phyloP scores from a whole-genome alignment of 2,113 vertebrate genomes.

The Herpailurus yagouaroundi region DNA sequence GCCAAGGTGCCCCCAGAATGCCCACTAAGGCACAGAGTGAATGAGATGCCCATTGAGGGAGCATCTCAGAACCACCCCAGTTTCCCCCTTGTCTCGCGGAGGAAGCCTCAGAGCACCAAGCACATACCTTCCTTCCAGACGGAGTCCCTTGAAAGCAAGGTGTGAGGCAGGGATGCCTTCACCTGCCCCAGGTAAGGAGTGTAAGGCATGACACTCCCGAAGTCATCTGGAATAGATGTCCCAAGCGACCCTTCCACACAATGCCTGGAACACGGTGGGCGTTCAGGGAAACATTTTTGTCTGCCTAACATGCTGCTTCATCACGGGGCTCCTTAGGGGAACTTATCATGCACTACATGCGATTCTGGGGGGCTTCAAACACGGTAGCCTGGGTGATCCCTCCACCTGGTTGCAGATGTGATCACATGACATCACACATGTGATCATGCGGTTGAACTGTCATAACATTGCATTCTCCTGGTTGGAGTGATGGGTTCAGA shows the following conservation, averaged over 20 bases:
- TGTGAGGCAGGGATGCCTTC: neutral
- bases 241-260: neutral
- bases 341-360: rapidly evolving
- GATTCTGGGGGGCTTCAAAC: neutral
- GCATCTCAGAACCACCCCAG: no score
- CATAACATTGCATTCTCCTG: neutral
- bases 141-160: neutral
- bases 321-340: neutral
- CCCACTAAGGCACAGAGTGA: neutral
- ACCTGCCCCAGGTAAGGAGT: neutral
- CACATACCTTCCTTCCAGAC: neutral
- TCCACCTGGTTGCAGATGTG: neutral
- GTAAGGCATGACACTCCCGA: no score
- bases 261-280: neutral
- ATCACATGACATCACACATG: neutral
- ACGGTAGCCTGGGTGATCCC: neutral
- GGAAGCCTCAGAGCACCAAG: neutral
- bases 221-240: neutral
- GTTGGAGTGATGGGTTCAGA: neutral
- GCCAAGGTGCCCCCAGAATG: neutral
- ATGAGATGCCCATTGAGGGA: rapidly evolving
- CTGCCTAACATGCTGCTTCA: neutral
- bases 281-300: neutral
- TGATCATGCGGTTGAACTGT: neutral
- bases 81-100: rapidly evolving